Evolutionary conservation across 2,113 vertebrate genomes (phyloP), one percentile per base, ranked within the genome.

Genomic region (Lichenostomus cassidix): DNA sequence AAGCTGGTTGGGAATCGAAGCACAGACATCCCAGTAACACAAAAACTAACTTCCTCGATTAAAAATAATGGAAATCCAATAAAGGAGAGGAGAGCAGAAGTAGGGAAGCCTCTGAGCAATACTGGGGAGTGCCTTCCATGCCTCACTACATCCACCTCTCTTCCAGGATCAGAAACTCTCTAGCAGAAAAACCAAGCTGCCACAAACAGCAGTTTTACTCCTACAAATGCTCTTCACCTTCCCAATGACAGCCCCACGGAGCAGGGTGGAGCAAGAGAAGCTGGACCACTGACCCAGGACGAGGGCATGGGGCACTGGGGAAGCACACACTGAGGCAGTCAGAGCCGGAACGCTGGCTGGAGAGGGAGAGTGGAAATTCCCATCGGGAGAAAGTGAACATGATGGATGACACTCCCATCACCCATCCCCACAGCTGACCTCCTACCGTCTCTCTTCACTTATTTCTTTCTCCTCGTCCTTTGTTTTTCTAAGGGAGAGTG

Each of bases 391-490:
- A 94, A 91, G 59, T 21, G 25, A 84, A 78, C 22, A 31, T 95
- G 96, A 97, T 95, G 92, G 89, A 97, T 97, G 93, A 85, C 62
- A 39, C 29, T 94, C 37, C 78, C 59, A 46, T 59, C 86, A 83
- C 81, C 91, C 64, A 85, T 37, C 68, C 59, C 59, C 13, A 7
- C 68, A 33, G 63, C 81, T 97, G 90, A 71, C 90, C 56, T 94
- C 83, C 74, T 59, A 12, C 65, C 41, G 17, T 59, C 71, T 90
- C 89, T 67, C 70, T 50, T 71, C 92, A 20, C 84, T 86, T 87
- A 19, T n/a, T 91, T 71, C 69, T 90, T 62, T 63, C 64, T 55
- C 47, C 18, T 47, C 0, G 2, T 29, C 27, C 21, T 68, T 46
- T 41, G 13, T 33, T 37, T 33, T 78, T 50, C 28, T 8, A 33